Base-by-base conservation (phyloP, 2,888 invertebrate genomes). In the Athalia rosae region DNA sequence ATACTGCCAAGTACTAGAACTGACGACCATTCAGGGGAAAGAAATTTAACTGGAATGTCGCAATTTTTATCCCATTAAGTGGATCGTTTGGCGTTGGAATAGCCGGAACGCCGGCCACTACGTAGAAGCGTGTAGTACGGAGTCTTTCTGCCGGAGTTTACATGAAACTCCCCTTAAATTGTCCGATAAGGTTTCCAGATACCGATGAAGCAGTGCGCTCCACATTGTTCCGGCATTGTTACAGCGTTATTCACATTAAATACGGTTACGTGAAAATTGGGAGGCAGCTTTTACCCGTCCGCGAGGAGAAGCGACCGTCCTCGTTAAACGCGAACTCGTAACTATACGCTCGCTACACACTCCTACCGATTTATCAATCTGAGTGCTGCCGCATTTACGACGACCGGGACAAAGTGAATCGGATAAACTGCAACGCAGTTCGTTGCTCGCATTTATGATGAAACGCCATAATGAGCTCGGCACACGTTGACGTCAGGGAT, bases 201-300 rank as follows among this genome's bases (percentile, higher is more conserved):
- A 76, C 43, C 66, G 43, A 67, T 56, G 56, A 45, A 45, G 43
- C 66, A 58, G 67, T 76, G 47, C 47, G n/a, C 9, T 11, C 67
- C 4, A 63, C 66, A 66, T 76, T 76, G 66, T 66, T 53, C 53
- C 7, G 50, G 15, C 53, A 67, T 67, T 67, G 50, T 50, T 67
- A 11, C 28, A 50, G 50, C 53, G 41, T 67, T 48, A 41, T 67
- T 67, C 67, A 53, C 41, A 28, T 47, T 13, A 64, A 64, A 47
- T 28, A 28, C 48, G 50, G 50, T 41, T 11, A 41, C 67, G 53
- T 6, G 41, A 28, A n/a, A 28, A 50, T 67, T 53, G 48, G 48
- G 50, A 67, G 11, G 11, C 48, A n/a, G 50, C n/a, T 11, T 48
- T 50, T 53, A 67, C 48, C 41, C n/a, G n/a, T 11, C 67, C 9